Percentiles rank a stretch among this genome's conserved stretches.
These are phyloP conservation scores for Cyprinus carpio DNA, from an alignment of 2,113 vertebrate species.

Conservation along the genomic window DNA sequence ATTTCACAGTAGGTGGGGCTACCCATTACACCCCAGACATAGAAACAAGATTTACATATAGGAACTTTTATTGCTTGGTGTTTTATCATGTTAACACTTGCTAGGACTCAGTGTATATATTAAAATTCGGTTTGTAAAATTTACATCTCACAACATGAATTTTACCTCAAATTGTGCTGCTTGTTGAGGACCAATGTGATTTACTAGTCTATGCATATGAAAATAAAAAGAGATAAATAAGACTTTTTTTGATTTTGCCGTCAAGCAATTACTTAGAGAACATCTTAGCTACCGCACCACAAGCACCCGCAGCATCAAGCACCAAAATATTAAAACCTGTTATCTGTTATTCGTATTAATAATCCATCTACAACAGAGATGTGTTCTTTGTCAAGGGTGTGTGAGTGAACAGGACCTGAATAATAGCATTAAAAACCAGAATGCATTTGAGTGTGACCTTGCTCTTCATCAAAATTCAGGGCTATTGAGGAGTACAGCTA, in stretches of 20 bases:
- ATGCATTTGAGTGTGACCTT: neutral
- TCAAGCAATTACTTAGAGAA: neutral
- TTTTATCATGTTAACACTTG: neutral
- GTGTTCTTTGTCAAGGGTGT: neutral
- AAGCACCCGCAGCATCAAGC: neutral
- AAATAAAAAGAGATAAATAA: neutral
- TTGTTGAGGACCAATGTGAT: neutral
- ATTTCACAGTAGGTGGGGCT: neutral
- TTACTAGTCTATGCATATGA: neutral
- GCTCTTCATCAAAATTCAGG: neutral
- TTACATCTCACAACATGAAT: neutral
- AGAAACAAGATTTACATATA: neutral
- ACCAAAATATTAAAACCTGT: neutral
- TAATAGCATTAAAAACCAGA: slow-evolving; percentile 13
- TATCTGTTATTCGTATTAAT: neutral
- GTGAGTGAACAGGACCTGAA: neutral
- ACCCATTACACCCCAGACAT: neutral
- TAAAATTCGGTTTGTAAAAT: neutral
- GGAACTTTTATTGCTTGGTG: neutral
- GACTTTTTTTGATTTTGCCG: neutral
- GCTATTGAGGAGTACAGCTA: neutral
- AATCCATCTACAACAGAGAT: neutral
- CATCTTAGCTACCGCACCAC: neutral
- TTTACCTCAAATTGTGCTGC: neutral
- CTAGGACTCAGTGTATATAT: neutral